Conservation (phyloP, 2,888 invertebrate species). For the Tetragonula carbonaria region DNA sequence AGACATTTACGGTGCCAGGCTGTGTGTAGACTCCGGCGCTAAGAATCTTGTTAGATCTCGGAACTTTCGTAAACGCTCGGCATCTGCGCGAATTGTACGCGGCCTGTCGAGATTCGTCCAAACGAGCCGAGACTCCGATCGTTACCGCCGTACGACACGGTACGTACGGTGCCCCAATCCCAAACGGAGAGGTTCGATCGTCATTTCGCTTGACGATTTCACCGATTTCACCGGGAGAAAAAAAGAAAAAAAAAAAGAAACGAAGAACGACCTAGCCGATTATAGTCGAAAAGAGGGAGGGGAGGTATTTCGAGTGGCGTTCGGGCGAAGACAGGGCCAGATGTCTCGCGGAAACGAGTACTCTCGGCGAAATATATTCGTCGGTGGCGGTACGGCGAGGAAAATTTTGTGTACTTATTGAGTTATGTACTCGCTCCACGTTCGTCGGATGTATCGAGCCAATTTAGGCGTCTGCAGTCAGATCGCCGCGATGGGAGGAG, state of each 20-base stretch:
- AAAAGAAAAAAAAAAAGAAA: no score
- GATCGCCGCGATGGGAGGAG: constrained; percentile 58
- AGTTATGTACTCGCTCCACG: constrained; percentile 73
- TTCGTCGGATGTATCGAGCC: constrained; percentile 71
- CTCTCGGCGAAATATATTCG: constrained; percentile 67
- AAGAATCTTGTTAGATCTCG: constrained; percentile 28
- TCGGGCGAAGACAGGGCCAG: constrained; percentile 11
- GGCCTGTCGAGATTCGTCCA: not conserved
- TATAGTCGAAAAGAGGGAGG: not conserved
- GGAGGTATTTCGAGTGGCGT: not conserved
- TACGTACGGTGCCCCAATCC: not conserved
- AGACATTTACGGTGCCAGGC: constrained; percentile 19
- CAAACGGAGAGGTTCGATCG: not conserved
- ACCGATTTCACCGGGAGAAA: no score
- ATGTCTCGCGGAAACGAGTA: constrained; percentile 37
- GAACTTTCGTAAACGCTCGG: constrained; percentile 13
- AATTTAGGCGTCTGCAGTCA: constrained; percentile 71
- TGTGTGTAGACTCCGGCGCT: constrained; percentile 6
- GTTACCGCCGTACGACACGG: not conserved
- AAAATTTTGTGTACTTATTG: constrained; percentile 73
- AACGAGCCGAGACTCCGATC: not conserved
- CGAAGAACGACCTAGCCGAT: not conserved
- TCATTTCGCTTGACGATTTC: not conserved
- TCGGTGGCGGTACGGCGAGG: constrained; percentile 59
- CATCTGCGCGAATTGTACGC: constrained; percentile 12